phyloP scores from a whole-genome alignment of 2,113 vertebrate genomes.

The Syrmaticus mikado region DNA sequence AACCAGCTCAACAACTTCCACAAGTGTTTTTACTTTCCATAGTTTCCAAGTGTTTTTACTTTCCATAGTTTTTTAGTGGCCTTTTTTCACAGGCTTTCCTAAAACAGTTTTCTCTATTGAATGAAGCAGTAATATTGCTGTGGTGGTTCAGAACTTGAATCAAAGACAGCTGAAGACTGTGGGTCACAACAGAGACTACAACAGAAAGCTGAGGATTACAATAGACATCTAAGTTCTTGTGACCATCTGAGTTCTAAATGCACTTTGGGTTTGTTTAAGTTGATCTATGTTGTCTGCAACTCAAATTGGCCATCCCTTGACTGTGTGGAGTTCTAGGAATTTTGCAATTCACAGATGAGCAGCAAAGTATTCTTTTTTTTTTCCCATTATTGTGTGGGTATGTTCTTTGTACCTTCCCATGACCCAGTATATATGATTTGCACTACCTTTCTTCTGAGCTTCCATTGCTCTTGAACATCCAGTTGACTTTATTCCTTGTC shows the following conservation, averaged over 20 bases:
- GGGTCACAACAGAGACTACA: background rate
- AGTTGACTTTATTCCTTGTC: background rate
- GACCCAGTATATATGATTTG: background rate
- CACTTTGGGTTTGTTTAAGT: background rate
- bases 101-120: background rate
- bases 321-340: background rate
- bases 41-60: background rate
- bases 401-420: background rate
- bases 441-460: background rate
- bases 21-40: background rate
- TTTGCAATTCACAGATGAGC: background rate
- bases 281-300: background rate
- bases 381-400: background rate
- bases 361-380: background rate
- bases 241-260: background rate
- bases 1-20: background rate
- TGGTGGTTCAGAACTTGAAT: background rate
- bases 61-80: background rate
- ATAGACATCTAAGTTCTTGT: background rate
- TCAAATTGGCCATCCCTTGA: background rate
- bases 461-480: background rate
- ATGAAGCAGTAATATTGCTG: rapidly evolving
- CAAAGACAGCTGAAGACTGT: rapidly evolving
- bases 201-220: background rate
- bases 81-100: background rate